Evolutionary conservation across 2,113 vertebrate genomes (phyloP).

Genomic region (Ceuthmochares aereus): DNA sequence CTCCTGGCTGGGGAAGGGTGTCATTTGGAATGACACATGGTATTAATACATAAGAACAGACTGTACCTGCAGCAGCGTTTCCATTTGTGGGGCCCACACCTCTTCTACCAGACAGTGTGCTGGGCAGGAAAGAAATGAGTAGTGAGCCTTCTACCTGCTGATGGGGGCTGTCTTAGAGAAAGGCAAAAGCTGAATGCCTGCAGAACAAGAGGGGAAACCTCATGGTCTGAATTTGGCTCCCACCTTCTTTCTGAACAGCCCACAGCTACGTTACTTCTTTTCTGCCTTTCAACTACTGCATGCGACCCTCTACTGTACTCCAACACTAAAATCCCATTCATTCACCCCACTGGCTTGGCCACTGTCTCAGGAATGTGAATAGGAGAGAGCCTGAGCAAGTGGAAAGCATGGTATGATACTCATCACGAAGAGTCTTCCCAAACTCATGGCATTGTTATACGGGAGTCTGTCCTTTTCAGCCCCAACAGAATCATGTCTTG

Average conservation of each 20-base stretch:
- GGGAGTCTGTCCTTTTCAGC: not conserved
- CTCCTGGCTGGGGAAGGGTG: constrained; percentile 12
- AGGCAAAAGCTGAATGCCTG: not conserved
- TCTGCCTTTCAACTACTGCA: not conserved
- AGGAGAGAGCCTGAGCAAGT: not conserved
- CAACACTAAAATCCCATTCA: not conserved
- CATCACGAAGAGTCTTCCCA: not conserved
- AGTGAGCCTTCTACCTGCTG: not conserved
- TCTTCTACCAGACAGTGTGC: not conserved
- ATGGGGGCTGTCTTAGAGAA: not conserved
- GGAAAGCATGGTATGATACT: not conserved
- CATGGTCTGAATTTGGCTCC: not conserved
- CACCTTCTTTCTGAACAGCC: not conserved
- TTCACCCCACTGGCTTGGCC: not conserved
- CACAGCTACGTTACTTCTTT: not conserved
- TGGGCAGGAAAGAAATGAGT: not conserved
- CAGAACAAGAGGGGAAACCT: not conserved
- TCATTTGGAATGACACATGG: constrained; percentile 31
- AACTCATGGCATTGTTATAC: not conserved
- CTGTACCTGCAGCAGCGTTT: constrained; percentile 33
- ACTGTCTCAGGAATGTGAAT: not conserved
- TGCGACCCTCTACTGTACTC: not conserved
- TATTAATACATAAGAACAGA: not conserved
- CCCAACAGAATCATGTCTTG: not conserved
- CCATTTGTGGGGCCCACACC: not conserved